Evolutionary conservation across 92 coral and sea anemone genomes (phyloP), one percentile per base, ranked within the genome.

Genomic region (Parazoanthus swiftii): DNA sequence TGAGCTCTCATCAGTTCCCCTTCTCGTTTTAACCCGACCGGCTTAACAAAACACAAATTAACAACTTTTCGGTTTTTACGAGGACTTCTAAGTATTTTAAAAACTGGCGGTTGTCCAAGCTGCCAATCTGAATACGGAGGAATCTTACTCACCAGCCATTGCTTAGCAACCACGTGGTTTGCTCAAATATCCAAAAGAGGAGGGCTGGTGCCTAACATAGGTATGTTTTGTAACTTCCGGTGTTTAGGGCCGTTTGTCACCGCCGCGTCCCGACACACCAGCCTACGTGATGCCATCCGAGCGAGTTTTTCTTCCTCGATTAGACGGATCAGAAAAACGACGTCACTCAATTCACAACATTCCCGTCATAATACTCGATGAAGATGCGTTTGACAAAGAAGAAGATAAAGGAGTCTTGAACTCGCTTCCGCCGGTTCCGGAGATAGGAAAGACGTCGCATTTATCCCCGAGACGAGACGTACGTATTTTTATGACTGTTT

Each of bases 251-350:
- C 72, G 13, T 35, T 36, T 35, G 39, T 84, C 87, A 7, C 87
- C 87, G 9, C 87, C 79, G 3, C 79, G 87, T 10, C 87, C 79
- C 21, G 87, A 71, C 77, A 84, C 87, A 0, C 87, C 87, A 25
- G 87, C 67, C 14, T 70, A 84, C 79, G 66, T 84, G 14, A 72
- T 72, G 46, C 87, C 67, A 6, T 15, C 38, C n/a, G 87, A 84
- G 51, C 87, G 87, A 20, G 44, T 84, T 16, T 72, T 72, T 42
- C 67, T 84, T 14, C 87, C 87, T 18, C 87, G 66, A 20, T 39
- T 84, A 2, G 63, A 33, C 68, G 16, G 70, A 8, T 4, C 79
- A 21, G 87, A 84, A 33, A 26, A 48, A 8, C 37, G 79, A 44
- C 77, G 68, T 18, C 77, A 71, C 23, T 70, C 87, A 71, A 18